phyloP scores from a whole-genome alignment of 2,113 vertebrate species.

The Lynx canadensis region DNA sequence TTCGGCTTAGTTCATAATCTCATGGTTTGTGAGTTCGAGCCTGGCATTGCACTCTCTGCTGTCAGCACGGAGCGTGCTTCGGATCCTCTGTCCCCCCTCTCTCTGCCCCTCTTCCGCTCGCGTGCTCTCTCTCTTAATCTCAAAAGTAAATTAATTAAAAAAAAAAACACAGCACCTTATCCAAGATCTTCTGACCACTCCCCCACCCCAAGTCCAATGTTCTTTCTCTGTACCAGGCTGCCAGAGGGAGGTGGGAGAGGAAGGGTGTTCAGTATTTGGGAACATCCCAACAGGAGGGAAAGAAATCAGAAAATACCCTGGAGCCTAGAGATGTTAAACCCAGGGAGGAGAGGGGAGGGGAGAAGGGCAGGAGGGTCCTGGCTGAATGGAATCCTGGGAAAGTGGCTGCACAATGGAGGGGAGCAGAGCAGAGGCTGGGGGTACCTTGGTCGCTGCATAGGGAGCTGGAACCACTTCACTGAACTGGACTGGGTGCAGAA shows the following conservation, averaged over 20 bases:
- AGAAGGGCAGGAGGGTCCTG: background rate
- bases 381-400: background rate
- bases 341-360: no score
- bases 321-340: background rate
- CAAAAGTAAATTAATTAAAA: no score
- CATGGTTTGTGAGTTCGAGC: no score
- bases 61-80: no score
- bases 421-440: background rate
- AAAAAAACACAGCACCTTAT: background rate
- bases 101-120: no score
- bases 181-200: background rate
- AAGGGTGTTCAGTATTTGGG: background rate
- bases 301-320: background rate
- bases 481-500: no score
- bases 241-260: background rate
- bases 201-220: background rate
- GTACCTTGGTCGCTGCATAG: background rate
- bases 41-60: no score
- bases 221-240: background rate
- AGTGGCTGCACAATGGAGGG: background rate
- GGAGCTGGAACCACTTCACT: background rate
- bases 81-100: no score
- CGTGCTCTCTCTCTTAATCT: no score
- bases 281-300: background rate
- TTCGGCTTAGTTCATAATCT: no score